Base-by-base conservation (phyloP, 2,888 invertebrate species). In the Cataglyphis livida region DNA sequence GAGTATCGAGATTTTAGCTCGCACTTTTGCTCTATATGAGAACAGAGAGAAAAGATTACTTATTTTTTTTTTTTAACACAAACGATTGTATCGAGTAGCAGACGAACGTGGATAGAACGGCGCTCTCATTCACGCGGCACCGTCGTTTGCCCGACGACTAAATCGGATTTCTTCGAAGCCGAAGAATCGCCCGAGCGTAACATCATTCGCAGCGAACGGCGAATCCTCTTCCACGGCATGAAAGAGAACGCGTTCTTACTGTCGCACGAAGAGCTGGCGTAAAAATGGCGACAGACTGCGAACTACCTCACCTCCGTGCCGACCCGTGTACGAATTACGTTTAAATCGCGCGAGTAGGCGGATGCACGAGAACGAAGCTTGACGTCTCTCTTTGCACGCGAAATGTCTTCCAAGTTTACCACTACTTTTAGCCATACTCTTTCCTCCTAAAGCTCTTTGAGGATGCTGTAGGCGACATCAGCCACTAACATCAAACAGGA, bases 401-500 rank as follows among this genome's bases (percentile, higher is more conserved):
- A 59, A 48, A 79, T 48, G 32, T 68, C 44, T 79, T 59, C 59
- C 76, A 41, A 57, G 51, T 38, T 51, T 62, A 32, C 41, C 54
- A 38, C 6, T 12, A n/a, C 54, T 57, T 61, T 44, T 78, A 64
- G 44, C 64, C 12, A n/a, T 65, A 21, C 68, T 66, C 62, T 54
- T 73, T 65, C 7, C 82, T 65, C 81, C 65, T 35, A 54, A 21
- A 35, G 35, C 62, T 85, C 84, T 87, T 86, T 87, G 88, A 89
- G 59, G 32, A 84, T 38, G 79, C 87, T 79, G 32, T 83, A 21
- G 79, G 87, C 90, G 25, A 61, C 78, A 89, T 90, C 91, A 91
- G 82, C 86, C 89, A 85, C 81, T 87, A 88, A 91, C 92, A 91
- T 92, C 91, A 92, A 92, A 93, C 90, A 89, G 88, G 88, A 92